phyloP scores from a whole-genome alignment of 2,797 vertebrate species.

The Aphelocoma californica region DNA sequence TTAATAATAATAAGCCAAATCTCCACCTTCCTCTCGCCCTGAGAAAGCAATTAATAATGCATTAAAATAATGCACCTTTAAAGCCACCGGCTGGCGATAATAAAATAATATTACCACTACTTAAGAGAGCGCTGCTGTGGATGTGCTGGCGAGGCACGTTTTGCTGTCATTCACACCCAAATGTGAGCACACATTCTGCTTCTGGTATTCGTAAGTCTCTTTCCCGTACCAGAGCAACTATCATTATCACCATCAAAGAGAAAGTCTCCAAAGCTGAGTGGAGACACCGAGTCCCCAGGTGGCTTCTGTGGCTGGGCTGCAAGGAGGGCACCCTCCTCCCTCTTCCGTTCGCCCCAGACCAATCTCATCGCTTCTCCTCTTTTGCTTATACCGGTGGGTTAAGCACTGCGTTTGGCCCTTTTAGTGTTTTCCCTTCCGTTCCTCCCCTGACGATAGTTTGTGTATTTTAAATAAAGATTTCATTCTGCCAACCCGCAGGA shows the following conservation, averaged over 20 bases:
- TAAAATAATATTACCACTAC: slow-evolving; percentile 31
- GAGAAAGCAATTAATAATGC: slow-evolving; percentile 72
- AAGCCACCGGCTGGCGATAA: not conserved
- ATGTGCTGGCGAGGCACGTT: not conserved
- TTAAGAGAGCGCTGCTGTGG: not conserved
- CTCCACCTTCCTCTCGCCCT: not conserved
- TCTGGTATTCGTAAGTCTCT: not conserved
- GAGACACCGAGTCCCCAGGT: not conserved
- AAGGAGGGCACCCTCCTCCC: not conserved
- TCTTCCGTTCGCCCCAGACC: not conserved
- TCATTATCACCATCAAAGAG: not conserved
- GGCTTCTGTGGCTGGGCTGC: not conserved
- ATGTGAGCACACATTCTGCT: not conserved
- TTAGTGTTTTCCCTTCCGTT: slow-evolving; percentile 58
- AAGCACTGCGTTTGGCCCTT: slow-evolving; percentile 68
- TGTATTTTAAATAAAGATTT: slow-evolving; percentile 83
- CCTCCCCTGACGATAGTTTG: slow-evolving; percentile 76
- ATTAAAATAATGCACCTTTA: slow-evolving; percentile 69
- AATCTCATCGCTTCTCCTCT: not conserved
- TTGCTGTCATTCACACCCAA: not conserved
- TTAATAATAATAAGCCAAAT: slow-evolving; percentile 25
- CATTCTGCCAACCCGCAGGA: slow-evolving; percentile 80
- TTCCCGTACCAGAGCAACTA: not conserved
- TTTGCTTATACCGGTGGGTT: slow-evolving; percentile 47
- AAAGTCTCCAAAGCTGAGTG: not conserved